A percentile compares a stretch with the other conserved stretches of the same genome.
Evolutionary conservation across 2,797 vertebrate species (phyloP).

Genomic region (Nasua narica): DNA sequence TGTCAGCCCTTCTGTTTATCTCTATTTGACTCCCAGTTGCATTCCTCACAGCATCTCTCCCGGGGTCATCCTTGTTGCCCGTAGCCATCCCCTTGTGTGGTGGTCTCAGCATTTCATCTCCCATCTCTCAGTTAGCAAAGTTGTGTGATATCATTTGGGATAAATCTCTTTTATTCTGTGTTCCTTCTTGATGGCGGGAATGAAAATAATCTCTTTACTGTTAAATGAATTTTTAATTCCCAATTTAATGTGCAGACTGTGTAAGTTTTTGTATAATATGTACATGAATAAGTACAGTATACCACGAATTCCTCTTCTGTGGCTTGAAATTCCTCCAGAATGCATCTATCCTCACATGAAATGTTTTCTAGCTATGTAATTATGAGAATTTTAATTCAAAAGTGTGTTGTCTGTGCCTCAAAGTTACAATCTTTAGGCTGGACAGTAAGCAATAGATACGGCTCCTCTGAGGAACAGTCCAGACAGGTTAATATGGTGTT

Average conservation of each 20-base stretch:
- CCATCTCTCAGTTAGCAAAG: conserved; percentile 1
- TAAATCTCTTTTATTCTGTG: neutral
- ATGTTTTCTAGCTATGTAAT: neutral
- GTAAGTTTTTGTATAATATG: conserved; percentile 21
- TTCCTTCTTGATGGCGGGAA: neutral
- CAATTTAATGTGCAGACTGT: neutral
- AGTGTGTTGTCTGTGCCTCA: neutral
- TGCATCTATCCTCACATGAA: neutral
- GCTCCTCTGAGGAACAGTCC: neutral
- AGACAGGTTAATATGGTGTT: neutral
- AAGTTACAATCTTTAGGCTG: neutral
- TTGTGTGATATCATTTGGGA: neutral
- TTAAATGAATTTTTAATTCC: conserved; percentile 38
- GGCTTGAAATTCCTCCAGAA: conserved; percentile 29
- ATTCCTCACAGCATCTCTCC: neutral
- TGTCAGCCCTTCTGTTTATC: neutral
- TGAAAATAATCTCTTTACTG: neutral
- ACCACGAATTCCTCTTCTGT: neutral
- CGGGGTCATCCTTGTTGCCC: neutral
- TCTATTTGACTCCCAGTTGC: neutral
- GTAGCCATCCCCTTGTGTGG: neutral
- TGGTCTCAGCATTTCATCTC: neutral
- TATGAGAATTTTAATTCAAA: conserved; percentile 19
- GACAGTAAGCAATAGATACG: neutral
- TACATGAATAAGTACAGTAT: neutral